Conservation (phyloP, 2,888 invertebrate genomes). For the Tanypteryx hageni region DNA sequence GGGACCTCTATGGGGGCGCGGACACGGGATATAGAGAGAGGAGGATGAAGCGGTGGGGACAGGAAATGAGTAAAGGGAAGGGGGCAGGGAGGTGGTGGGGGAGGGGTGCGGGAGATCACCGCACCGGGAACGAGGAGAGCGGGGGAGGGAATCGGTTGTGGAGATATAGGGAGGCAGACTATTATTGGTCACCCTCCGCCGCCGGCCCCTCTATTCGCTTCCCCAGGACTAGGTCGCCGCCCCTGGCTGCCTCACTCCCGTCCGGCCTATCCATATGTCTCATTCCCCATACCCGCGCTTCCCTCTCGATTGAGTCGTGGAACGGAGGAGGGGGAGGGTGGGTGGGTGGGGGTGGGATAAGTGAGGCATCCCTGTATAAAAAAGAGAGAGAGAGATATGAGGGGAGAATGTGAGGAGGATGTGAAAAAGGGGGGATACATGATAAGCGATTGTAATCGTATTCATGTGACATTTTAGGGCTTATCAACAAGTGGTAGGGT, state of each 20-base stretch:
- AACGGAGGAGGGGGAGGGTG: not conserved
- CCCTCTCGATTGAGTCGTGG: conserved; percentile 44
- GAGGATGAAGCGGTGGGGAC: conserved; percentile 43
- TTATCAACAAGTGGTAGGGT: not conserved
- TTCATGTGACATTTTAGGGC: conserved; percentile 1
- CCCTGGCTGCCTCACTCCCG: not conserved
- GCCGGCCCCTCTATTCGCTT: conserved; percentile 29
- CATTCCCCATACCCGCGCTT: not conserved
- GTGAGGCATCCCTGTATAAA: not conserved
- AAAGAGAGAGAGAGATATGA: not conserved
- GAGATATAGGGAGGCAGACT: not conserved
- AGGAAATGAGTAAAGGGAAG: conserved; percentile 45
- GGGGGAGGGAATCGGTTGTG: conserved; percentile 31
- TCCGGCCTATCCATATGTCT: not conserved
- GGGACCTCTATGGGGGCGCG: conserved; percentile 14
- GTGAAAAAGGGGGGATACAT: not conserved
- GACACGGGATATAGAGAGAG: not conserved
- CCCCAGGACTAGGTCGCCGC: conserved; percentile 47
- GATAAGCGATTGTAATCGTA: not conserved
- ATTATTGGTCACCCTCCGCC: conserved; percentile 58
- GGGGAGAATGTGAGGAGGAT: not conserved
- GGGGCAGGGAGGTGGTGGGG: not conserved
- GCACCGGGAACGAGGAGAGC: not conserved
- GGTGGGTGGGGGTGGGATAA: not conserved
- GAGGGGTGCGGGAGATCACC: not conserved